Evolutionary conservation across 2,888 invertebrate genomes (phyloP).

Genomic region (Acleris emargana): DNA sequence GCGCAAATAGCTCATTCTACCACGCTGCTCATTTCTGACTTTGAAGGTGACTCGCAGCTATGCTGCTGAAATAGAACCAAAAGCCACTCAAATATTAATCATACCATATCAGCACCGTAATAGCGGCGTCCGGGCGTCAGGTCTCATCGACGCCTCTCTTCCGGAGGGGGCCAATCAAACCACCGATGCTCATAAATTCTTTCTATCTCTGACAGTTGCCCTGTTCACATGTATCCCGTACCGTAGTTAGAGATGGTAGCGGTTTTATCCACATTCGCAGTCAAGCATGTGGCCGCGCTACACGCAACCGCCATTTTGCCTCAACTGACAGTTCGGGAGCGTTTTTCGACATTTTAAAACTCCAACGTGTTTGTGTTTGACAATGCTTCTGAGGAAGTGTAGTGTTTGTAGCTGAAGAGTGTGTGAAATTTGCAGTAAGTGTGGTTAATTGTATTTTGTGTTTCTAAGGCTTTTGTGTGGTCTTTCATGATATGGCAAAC

Average conservation of each 20-base stretch:
- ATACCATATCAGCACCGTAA: background rate
- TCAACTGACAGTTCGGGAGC: constrained; percentile 44
- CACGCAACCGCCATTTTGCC: constrained; percentile 64
- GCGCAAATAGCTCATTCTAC: too few relatives aligned
- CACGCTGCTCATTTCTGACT: background rate
- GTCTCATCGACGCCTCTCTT: constrained; percentile 55
- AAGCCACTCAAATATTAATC: constrained; percentile 6
- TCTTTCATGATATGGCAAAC: too few relatives aligned
- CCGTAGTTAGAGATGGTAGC: constrained; percentile 56
- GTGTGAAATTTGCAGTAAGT: constrained; percentile 36
- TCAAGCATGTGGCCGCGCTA: constrained; percentile 66
- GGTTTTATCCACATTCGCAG: constrained; percentile 56
- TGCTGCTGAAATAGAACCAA: constrained; percentile 1
- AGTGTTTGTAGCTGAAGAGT: constrained; percentile 35
- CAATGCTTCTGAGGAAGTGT: constrained; percentile 37
- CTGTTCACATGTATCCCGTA: constrained; percentile 68
- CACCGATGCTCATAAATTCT: constrained; percentile 76
- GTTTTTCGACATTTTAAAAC: constrained; percentile 30
- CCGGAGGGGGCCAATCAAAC: constrained; percentile 68
- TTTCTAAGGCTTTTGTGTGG: constrained; percentile 43
- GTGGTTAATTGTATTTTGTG: constrained; percentile 29
- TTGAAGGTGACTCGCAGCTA: background rate
- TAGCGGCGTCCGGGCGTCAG: constrained; percentile 29
- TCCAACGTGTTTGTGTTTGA: constrained; percentile 34
- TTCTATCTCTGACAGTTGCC: constrained; percentile 75